These are phyloP conservation scores for Poecile atricapillus DNA, from an alignment of 2,113 vertebrate species.

Conservation along the genomic window DNA sequence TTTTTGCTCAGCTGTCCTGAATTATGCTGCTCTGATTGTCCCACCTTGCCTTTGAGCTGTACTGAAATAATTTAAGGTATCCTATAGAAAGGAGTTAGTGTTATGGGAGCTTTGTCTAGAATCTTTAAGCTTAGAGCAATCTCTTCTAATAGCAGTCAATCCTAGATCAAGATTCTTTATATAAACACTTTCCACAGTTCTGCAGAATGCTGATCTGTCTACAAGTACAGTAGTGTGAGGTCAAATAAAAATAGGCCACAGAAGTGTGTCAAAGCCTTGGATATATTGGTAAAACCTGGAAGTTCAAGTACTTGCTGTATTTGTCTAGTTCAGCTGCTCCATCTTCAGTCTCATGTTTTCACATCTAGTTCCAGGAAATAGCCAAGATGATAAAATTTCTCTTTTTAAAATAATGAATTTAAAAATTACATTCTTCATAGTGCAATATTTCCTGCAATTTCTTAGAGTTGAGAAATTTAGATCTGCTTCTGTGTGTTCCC, in stretches of 20 bases:
- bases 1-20: not conserved
- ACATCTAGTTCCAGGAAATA: not conserved
- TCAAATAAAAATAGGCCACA: conserved; percentile 55
- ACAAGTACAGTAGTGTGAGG: conserved; percentile 15
- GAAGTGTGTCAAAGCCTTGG: conserved; percentile 34
- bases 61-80: not conserved
- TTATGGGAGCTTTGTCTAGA: not conserved
- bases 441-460: not conserved
- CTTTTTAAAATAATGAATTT: not conserved
- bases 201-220: conserved; percentile 49
- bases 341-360: not conserved
- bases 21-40: not conserved
- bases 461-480: not conserved
- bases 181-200: conserved; percentile 50
- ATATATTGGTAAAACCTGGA: not conserved
- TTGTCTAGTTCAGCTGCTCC: not conserved
- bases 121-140: conserved; percentile 49
- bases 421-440: not conserved
- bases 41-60: not conserved
- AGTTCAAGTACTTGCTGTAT: not conserved
- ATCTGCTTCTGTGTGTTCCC: not conserved
- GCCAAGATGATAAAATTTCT: not conserved
- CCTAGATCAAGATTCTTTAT: conserved; percentile 63
- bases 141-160: conserved; percentile 63
- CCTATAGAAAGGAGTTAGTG: not conserved